Percentiles rank a stretch among this genome's conserved stretches.
phyloP scores from a whole-genome alignment of 1,140 invertebrate species.

The Hycleus cichorii region DNA sequence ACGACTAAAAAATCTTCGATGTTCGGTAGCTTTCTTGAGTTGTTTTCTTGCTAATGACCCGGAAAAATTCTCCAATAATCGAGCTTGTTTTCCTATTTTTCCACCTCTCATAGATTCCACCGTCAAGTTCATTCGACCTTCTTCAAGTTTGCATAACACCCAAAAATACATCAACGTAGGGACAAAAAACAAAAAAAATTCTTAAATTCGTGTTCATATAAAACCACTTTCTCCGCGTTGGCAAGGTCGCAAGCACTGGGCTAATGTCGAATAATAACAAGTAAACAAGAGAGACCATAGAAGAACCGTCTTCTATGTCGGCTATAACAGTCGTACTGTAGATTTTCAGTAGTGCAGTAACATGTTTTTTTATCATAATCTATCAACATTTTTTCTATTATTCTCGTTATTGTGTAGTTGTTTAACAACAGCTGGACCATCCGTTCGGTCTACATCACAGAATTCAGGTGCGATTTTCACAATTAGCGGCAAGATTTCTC shows the following conservation, averaged over 20 bases:
- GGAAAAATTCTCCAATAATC: no score
- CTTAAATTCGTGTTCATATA: background rate
- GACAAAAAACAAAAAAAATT: background rate
- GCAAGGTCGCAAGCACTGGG: constrained; percentile 13
- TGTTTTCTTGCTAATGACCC: no score
- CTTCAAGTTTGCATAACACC: no score
- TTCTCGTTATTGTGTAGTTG: constrained; percentile 8
- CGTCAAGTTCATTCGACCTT: no score
- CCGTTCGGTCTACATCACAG: constrained; percentile 6
- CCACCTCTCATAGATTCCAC: no score
- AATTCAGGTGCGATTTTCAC: background rate
- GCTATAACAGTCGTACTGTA: background rate
- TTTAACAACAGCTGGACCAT: constrained; percentile 11
- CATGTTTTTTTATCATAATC: background rate
- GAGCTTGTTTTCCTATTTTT: no score
- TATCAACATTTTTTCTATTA: constrained; percentile 3
- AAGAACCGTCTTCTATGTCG: background rate
- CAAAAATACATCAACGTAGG: background rate
- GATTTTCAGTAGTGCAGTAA: background rate
- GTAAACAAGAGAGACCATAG: background rate
- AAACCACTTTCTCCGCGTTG: constrained; percentile 21
- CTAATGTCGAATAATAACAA: background rate
- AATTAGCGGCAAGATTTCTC: background rate
- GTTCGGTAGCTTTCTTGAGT: no score
- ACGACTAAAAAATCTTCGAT: no score